Evolutionary conservation across 2,888 invertebrate genomes (phyloP).

Genomic region (Calephelis perditalis): DNA sequence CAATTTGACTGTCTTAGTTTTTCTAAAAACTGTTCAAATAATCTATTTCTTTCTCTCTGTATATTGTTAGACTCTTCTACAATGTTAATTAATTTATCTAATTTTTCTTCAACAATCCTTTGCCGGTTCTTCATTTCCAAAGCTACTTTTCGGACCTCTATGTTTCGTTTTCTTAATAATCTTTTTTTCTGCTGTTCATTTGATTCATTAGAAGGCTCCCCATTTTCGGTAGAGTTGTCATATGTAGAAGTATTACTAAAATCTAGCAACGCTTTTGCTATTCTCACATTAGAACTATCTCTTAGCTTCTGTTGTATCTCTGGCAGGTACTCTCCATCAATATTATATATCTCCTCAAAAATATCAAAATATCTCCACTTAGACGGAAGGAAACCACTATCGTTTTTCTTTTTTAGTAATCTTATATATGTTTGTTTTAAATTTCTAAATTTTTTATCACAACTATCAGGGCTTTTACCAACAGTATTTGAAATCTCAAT

Average conservation of each 20-base stretch:
- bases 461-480: slow-evolving; percentile 59
- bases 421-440: slow-evolving; percentile 65
- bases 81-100: slow-evolving; percentile 65
- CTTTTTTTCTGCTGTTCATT: slow-evolving; percentile 51
- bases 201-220: slow-evolving; percentile 43
- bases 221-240: slow-evolving; percentile 41
- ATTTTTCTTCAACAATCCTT: slow-evolving; percentile 59
- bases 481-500: slow-evolving; percentile 53
- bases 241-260: slow-evolving; percentile 45
- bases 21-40: slow-evolving; percentile 63
- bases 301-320: slow-evolving; percentile 61
- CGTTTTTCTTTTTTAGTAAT: slow-evolving; percentile 56
- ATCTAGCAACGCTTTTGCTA: slow-evolving; percentile 56
- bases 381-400: slow-evolving; percentile 46
- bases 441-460: slow-evolving; percentile 69
- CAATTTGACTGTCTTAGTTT: slow-evolving; percentile 43
- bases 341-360: slow-evolving; percentile 62
- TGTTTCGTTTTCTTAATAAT: slow-evolving; percentile 47
- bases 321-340: slow-evolving; percentile 60
- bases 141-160: slow-evolving; percentile 59
- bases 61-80: slow-evolving; percentile 69
- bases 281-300: slow-evolving; percentile 49
- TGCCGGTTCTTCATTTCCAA: slow-evolving; percentile 65
- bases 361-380: slow-evolving; percentile 68
- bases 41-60: slow-evolving; percentile 59